Percentiles rank a stretch among this genome's conserved stretches.
Conservation (phyloP, 2,113 vertebrate genomes). For the Aegithalos caudatus region DNA sequence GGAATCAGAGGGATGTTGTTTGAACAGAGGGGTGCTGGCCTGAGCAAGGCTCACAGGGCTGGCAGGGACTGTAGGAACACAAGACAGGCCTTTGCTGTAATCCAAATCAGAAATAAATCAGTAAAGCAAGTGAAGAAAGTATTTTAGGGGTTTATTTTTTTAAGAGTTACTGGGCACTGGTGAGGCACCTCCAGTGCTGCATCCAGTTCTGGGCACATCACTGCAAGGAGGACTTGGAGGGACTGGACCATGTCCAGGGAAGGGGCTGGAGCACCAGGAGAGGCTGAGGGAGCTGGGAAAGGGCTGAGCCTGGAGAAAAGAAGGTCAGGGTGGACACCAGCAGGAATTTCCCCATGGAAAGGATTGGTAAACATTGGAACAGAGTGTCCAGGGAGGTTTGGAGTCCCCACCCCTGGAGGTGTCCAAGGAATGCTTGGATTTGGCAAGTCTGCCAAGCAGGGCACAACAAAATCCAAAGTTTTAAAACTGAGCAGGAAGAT, state of each 20-base stretch:
- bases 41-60: not conserved
- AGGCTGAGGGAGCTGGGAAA: not conserved
- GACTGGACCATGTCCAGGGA: not conserved
- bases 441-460: not conserved
- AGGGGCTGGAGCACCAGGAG: not conserved
- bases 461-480: not conserved
- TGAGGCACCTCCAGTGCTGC: not conserved
- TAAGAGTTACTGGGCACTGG: not conserved
- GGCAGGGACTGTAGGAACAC: not conserved
- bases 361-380: fast-evolving
- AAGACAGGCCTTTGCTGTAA: not conserved
- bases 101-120: not conserved
- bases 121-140: not conserved
- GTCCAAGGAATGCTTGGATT: fast-evolving
- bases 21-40: not conserved
- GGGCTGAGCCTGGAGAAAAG: not conserved
- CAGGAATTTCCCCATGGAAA: not conserved
- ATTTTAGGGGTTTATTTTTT: not conserved
- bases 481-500: not conserved
- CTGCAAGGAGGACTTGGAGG: not conserved
- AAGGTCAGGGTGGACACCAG: fast-evolving
- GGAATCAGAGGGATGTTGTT: not conserved
- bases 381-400: not conserved
- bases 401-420: not conserved
- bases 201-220: not conserved